These are phyloP conservation scores for Zele albiditarsus DNA, from an alignment of 2,888 invertebrate species.

Conservation along the genomic window DNA sequence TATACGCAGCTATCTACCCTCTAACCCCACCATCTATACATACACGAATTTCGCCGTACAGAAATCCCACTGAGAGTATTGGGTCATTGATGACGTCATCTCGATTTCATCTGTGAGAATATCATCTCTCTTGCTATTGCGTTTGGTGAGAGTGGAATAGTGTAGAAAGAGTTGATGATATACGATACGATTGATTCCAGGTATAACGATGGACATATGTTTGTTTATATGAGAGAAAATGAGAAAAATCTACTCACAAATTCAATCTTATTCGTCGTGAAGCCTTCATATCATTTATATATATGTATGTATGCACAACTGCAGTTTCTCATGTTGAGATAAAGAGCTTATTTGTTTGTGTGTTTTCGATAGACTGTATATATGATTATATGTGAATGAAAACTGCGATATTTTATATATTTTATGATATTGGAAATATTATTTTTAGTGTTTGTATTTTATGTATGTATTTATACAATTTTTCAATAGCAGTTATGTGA, in stretches of 20 bases:
- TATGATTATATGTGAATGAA: not conserved
- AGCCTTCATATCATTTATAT: not conserved
- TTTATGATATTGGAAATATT: conserved; percentile 4
- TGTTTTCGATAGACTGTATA: not conserved
- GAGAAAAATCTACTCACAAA: not conserved
- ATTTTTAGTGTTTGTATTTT: not conserved
- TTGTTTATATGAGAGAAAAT: not conserved
- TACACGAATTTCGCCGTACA: conserved; percentile 25
- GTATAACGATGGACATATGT: conserved; percentile 11
- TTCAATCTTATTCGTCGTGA: not conserved
- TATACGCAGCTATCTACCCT: conserved; percentile 7
- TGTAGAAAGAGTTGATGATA: conserved; percentile 25
- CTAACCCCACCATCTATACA: not conserved
- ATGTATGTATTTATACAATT: not conserved
- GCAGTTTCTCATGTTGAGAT: conserved; percentile 25
- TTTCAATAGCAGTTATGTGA: not conserved
- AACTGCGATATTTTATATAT: not conserved
- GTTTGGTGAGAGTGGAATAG: conserved; percentile 15
- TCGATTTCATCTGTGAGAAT: conserved; percentile 35
- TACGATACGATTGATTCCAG: conserved; percentile 29
- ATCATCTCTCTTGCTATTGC: conserved; percentile 27
- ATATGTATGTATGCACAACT: conserved; percentile 22
- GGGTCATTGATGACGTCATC: conserved; percentile 45
- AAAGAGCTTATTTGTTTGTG: conserved; percentile 37
- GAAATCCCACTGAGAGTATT: conserved; percentile 26